A percentile compares a stretch with the other conserved stretches of the same genome.
Conservation (phyloP, 2,113 vertebrate genomes). For the Callipepla squamata region DNA sequence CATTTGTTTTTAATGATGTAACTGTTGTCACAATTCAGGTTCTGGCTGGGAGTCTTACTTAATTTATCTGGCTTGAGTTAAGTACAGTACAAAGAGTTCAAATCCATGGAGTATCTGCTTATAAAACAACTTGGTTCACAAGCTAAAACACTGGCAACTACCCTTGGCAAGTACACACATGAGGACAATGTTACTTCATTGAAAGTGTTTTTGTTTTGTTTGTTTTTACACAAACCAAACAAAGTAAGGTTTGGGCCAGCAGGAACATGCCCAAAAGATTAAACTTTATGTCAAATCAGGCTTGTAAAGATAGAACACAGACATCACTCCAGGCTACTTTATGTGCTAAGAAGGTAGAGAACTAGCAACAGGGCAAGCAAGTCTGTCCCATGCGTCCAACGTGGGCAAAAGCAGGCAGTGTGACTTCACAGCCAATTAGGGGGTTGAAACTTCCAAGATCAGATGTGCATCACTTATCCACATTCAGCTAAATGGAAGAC, state of each 20-base stretch:
- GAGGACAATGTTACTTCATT: neutral
- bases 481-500: rapidly evolving
- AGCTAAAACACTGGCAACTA: neutral
- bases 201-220: neutral
- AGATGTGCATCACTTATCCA: neutral
- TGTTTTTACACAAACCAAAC: neutral
- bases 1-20: neutral
- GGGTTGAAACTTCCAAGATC: neutral
- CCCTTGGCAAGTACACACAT: neutral
- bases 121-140: neutral
- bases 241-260: neutral
- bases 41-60: neutral
- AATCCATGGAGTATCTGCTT: neutral
- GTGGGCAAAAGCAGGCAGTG: neutral
- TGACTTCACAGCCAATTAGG: neutral
- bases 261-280: neutral
- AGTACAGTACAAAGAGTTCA: neutral
- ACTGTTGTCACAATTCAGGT: neutral
- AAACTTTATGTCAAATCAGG: neutral
- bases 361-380: neutral
- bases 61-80: neutral
- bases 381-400: rapidly evolving
- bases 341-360: neutral
- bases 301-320: neutral
- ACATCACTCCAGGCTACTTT: neutral